Percentiles rank a stretch among this genome's conserved stretches.
phyloP scores from a whole-genome alignment of 1,140 invertebrate genomes.

The Radopholus similis region DNA sequence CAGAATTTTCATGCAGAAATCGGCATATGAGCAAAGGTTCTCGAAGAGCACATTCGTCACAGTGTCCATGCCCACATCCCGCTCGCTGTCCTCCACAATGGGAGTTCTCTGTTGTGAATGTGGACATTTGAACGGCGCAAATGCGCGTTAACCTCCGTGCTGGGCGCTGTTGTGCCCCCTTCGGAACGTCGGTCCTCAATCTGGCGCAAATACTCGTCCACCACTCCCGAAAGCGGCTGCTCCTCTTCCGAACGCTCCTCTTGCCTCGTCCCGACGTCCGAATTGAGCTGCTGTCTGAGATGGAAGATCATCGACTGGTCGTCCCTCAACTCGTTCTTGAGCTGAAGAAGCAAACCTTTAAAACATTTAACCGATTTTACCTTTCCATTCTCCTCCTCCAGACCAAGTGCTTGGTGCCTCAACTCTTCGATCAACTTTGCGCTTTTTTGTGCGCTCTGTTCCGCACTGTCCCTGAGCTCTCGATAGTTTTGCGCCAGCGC shows the following conservation, averaged over 20 bases:
- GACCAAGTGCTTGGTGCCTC: not conserved
- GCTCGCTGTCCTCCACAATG: too few relatives aligned
- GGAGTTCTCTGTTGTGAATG: too few relatives aligned
- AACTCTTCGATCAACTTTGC: not conserved
- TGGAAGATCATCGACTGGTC: constrained; percentile 7
- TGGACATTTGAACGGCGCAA: too few relatives aligned
- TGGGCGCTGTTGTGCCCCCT: not conserved
- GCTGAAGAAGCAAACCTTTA: not conserved
- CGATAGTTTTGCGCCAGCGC: not conserved
- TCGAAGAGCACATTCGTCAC: not conserved
- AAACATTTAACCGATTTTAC: not conserved
- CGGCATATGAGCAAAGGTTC: not conserved
- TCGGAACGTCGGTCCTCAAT: not conserved
- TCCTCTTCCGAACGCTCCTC: constrained; percentile 3
- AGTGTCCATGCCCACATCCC: too few relatives aligned
- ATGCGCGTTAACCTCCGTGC: not conserved
- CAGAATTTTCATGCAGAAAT: not conserved
- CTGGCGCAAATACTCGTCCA: not conserved
- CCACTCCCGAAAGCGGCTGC: not conserved
- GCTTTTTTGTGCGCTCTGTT: not conserved
- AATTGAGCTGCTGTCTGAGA: not conserved
- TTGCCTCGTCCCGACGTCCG: not conserved
- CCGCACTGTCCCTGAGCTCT: constrained; percentile 1
- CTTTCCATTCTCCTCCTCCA: constrained; percentile 6
- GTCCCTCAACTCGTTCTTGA: constrained; percentile 2